phyloP scores from a whole-genome alignment of 2,113 vertebrate species.

The Forbesichthys agassizii region DNA sequence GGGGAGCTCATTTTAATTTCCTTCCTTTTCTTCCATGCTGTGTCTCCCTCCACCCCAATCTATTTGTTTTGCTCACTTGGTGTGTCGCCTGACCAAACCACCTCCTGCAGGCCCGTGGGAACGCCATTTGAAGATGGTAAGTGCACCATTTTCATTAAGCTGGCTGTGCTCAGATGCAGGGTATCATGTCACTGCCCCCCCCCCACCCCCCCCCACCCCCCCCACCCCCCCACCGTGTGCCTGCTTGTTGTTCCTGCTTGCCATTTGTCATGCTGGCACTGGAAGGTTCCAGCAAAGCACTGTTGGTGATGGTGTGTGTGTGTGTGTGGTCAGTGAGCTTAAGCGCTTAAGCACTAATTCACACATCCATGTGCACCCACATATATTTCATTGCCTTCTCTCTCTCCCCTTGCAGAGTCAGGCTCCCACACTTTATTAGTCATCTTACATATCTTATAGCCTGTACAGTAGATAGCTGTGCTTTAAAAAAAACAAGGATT shows the following conservation, averaged over 20 bases:
- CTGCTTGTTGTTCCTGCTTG: no score
- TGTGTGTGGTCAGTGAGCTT: neutral
- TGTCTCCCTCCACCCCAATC: neutral
- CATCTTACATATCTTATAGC: neutral
- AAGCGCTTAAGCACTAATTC: neutral
- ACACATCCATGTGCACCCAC: neutral
- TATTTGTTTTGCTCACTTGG: neutral
- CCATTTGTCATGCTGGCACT: no score
- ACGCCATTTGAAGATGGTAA: slow-evolving; percentile 99
- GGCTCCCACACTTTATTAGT: slow-evolving; percentile 15
- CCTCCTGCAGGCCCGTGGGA: slow-evolving; percentile 89
- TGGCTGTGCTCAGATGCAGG: neutral
- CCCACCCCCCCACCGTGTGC: no score
- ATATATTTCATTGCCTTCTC: neutral
- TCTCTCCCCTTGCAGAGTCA: slow-evolving; percentile 30
- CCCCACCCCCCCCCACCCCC: no score
- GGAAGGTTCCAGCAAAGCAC: neutral
- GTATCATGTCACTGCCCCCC: neutral
- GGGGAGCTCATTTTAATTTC: slow-evolving; percentile 5
- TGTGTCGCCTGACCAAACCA: neutral
- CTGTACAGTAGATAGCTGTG: slow-evolving; percentile 32
- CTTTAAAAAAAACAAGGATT: slow-evolving; percentile 20
- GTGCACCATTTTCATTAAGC: slow-evolving; percentile 49
- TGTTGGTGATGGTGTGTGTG: neutral
- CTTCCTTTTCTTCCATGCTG: neutral